Conservation (phyloP, 2,113 vertebrate species). For the Carettochelys insculpta region DNA sequence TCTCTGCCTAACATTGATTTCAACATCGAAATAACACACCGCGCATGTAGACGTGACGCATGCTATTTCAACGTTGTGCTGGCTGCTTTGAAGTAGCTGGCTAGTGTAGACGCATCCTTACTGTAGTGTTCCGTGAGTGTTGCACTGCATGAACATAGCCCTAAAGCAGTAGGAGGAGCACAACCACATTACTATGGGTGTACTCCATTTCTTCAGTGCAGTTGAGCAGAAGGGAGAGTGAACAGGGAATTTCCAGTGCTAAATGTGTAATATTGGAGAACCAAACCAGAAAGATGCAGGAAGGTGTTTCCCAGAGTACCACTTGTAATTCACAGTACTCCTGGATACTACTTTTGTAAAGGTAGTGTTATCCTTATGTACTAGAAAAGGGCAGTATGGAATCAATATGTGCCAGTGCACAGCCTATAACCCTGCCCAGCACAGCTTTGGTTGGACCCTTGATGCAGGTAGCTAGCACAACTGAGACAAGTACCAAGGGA, state of each 20-base stretch:
- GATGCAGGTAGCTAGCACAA: background rate
- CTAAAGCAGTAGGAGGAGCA: background rate
- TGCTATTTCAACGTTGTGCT: too few relatives aligned
- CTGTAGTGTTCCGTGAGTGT: too few relatives aligned
- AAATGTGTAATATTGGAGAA: background rate
- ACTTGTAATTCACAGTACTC: background rate
- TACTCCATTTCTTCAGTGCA: background rate
- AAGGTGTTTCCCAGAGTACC: background rate
- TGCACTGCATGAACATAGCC: background rate
- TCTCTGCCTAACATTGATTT: too few relatives aligned
- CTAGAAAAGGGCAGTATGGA: background rate
- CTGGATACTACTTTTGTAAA: background rate
- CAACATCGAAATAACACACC: too few relatives aligned
- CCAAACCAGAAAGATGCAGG: background rate
- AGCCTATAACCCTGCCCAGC: background rate
- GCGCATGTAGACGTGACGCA: too few relatives aligned
- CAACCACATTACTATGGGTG: background rate
- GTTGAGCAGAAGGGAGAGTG: background rate
- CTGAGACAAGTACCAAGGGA: background rate
- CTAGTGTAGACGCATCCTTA: too few relatives aligned
- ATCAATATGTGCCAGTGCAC: background rate
- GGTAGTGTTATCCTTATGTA: background rate
- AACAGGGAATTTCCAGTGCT: background rate
- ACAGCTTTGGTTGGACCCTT: background rate
- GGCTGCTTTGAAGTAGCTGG: too few relatives aligned